Base-by-base conservation (phyloP, 1,140 invertebrate genomes). In the Orchesella cincta region DNA sequence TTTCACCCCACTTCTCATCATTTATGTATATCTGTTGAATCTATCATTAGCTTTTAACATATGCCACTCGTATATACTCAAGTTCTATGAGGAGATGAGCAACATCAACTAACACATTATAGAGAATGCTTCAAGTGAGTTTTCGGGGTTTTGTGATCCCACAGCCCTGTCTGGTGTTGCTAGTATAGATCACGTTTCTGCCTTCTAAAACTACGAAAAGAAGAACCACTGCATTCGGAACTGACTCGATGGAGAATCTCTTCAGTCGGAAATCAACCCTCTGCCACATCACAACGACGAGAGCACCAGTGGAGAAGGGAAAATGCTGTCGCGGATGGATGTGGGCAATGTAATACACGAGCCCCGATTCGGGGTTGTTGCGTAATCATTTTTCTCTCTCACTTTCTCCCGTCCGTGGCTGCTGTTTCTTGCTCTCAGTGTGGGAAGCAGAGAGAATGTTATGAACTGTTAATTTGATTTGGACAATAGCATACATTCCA, bases 391-490 rank as follows among this genome's bases (percentile, higher is more conserved):
- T 33, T 29, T 67, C n/a, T 33, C 62, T 67, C 52, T 57, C 14
- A 57, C 23, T 57, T n/a, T 67, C 31, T 57, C 31, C 33, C 31
- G 31, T 29, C 33, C 29, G 14, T 33, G 8, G 26, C 62, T 29
- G 3, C 33, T 67, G 62, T 33, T 67, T 67, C 31, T 31, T 31
- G 29, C 2, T 26, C 26, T 5, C 29, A 33, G 14, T 29, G 29
- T 31, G 5, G 62, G 31, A 33, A 67, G 8, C 8, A 67, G n/a
- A 67, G n/a, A 67, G 28, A 31, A 67, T 67, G 62, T 67, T 67
- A n/a, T n/a, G n/a, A n/a, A n/a, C n/a, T n/a, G n/a, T 67, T 67
- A 67, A 67, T 67, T 67, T 67, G 62, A 67, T 67, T 67, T 67
- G 26, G 26, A 33, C 8, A n/a, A n/a, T n/a, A n/a, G n/a, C n/a